Conservation (phyloP, 2,797 vertebrate genomes). For the Sciaenops ocellatus region DNA sequence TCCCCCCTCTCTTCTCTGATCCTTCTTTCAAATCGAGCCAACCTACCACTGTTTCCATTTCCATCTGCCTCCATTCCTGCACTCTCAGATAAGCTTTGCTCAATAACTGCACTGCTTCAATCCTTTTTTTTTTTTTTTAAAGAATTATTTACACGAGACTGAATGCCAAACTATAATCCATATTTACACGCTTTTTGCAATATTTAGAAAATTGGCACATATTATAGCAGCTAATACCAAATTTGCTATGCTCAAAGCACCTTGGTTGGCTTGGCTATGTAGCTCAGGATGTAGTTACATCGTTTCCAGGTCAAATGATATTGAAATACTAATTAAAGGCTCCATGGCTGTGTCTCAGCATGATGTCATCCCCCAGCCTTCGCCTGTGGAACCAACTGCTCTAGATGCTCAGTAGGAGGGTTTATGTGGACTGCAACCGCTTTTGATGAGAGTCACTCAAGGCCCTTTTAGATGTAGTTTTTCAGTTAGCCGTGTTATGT, state of each 20-base stretch:
- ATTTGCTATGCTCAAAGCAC: slow-evolving; percentile 37
- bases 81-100: slow-evolving; percentile 63
- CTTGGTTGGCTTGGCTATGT: slow-evolving; percentile 18
- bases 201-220: slow-evolving; percentile 53
- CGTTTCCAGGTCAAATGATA: slow-evolving; percentile 68
- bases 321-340: slow-evolving; percentile 69
- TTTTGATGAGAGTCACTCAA: slow-evolving; percentile 34
- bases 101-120: slow-evolving; percentile 37
- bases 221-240: slow-evolving; percentile 29
- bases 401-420: slow-evolving; percentile 56
- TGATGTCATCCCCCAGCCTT: slow-evolving; percentile 48
- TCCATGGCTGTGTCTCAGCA: slow-evolving; percentile 54
- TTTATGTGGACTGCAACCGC: slow-evolving; percentile 47
- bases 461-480: slow-evolving; percentile 34
- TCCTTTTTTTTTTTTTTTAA: slow-evolving; percentile 32
- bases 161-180: slow-evolving; percentile 51
- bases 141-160: slow-evolving; percentile 36
- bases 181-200: slow-evolving; percentile 44
- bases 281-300: slow-evolving; percentile 47
- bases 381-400: slow-evolving; percentile 54
- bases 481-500: slow-evolving; percentile 11
- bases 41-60: slow-evolving; percentile 57
- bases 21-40: slow-evolving; percentile 61
- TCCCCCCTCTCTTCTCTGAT: slow-evolving; percentile 53
- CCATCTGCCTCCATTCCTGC: slow-evolving; percentile 68